These are phyloP conservation scores for Petrocephalus zakoni DNA, from an alignment of 2,113 vertebrate genomes.

Conservation along the genomic window DNA sequence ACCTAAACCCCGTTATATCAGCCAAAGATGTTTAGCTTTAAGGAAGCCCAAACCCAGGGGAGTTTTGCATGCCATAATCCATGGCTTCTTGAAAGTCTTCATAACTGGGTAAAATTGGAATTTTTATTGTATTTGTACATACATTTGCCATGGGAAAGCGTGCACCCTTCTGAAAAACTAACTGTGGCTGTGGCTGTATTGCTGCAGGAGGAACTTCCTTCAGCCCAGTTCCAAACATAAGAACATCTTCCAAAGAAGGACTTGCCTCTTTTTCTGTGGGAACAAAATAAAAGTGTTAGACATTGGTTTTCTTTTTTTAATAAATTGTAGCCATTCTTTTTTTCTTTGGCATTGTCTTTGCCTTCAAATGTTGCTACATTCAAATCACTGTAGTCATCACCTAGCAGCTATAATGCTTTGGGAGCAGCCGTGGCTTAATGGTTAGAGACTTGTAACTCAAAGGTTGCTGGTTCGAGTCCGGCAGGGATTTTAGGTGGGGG, in stretches of 20 bases:
- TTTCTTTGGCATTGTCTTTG: background rate
- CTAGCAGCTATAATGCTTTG: background rate
- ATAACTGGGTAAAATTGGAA: slow-evolving; percentile 16
- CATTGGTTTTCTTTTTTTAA: background rate
- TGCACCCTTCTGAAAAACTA: too few relatives aligned
- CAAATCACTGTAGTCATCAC: background rate
- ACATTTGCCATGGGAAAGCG: slow-evolving; percentile 16
- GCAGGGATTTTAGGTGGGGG: too few relatives aligned
- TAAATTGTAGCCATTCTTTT: background rate
- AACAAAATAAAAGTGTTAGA: background rate
- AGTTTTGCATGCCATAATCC: slow-evolving; percentile 8
- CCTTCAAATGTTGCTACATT: background rate
- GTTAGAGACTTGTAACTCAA: too few relatives aligned
- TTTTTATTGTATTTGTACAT: slow-evolving; percentile 24
- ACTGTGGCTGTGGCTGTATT: too few relatives aligned
- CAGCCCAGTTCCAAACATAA: slow-evolving; percentile 19
- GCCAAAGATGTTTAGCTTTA: background rate
- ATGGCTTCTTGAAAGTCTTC: slow-evolving; percentile 26
- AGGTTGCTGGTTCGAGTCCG: too few relatives aligned
- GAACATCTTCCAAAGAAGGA: slow-evolving; percentile 19
- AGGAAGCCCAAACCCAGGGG: slow-evolving; percentile 8
- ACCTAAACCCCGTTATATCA: background rate
- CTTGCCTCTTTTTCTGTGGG: background rate
- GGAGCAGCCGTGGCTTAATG: background rate
- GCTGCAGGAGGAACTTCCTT: background rate